These are phyloP conservation scores for Lepus europaeus DNA, from an alignment of 2,113 vertebrate genomes.

Conservation along the genomic window DNA sequence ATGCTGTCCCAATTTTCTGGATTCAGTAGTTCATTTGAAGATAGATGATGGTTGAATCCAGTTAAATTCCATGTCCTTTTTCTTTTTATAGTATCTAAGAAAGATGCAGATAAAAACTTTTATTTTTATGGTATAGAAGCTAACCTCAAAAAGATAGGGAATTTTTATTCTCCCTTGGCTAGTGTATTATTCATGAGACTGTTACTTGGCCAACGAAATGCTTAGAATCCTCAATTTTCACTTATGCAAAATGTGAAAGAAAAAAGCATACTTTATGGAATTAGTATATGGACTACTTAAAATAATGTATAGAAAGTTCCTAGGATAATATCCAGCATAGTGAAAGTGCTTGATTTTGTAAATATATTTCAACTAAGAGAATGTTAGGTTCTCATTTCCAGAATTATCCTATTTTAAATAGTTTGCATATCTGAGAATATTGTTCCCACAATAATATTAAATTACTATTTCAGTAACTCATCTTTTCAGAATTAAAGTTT, in stretches of 20 bases:
- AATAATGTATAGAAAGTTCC: neutral
- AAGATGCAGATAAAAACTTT: neutral
- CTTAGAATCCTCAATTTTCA: neutral
- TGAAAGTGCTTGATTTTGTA: neutral
- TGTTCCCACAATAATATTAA: neutral
- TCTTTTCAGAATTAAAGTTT: neutral
- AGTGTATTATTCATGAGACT: neutral
- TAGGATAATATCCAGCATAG: neutral
- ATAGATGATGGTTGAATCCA: neutral
- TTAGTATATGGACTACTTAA: neutral
- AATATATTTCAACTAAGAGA: conserved; percentile 31
- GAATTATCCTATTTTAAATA: neutral
- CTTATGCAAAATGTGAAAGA: neutral
- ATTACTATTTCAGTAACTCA: neutral
- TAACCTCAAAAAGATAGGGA: neutral
- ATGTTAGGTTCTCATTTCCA: neutral
- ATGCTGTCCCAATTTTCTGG: neutral
- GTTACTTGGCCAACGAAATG: neutral
- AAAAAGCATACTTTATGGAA: neutral
- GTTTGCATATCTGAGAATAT: neutral
- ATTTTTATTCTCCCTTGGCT: neutral
- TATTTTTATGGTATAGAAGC: neutral
- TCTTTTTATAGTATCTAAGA: neutral
- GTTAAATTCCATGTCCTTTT: neutral
- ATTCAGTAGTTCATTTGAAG: neutral